Base-by-base conservation (phyloP, 2,888 invertebrate species). In the Drosophila parthenogenetica region DNA sequence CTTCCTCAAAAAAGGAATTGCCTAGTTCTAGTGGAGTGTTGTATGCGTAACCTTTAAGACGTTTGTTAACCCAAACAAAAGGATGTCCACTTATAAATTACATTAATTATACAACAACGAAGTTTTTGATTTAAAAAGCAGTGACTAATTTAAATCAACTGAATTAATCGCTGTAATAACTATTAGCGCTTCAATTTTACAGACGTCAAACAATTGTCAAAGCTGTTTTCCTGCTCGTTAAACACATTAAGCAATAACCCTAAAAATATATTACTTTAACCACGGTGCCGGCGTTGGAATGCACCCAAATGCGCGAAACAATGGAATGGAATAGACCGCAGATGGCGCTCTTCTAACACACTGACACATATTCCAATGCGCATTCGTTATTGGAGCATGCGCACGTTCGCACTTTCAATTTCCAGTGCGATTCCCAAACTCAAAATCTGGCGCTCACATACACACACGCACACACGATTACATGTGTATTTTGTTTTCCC, bases 281-380 rank as follows among this genome's bases (percentile, higher is more conserved):
- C 82, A 83, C 83, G 58, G 82, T 83, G 69, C 73, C 54, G n/a
- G 19, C 19, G 10, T 54, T 60, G 69, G 53, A 67, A 55, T 48
- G 22, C 22, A 25, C 10, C 13, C 22, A 17, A 57, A 16, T 55
- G 55, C 54, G 68, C 69, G 17, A 57, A 72, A 49, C 69, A 77
- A 64, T 55, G 76, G 60, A 73, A 74, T 51, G 48, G 43, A 81
- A 71, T 45, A 55, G 54, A 55, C 55, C 39, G 45, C 46, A 48
- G 51, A 25, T 35, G 50, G 55, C 55, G 73, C 64, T 76, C 79
- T 77, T 66, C 63, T 73, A 87, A 64, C 85, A 83, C 79, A 83
- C 79, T 83, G 87, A 83, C 82, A 87, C 69, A 84, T 79, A 35
- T 84, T 84, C 87, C 87, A 79, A 69, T 68, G 87, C 87, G 79